Evolutionary conservation across 2,888 invertebrate genomes (phyloP).

Genomic region (Napeogenes inachia): DNA sequence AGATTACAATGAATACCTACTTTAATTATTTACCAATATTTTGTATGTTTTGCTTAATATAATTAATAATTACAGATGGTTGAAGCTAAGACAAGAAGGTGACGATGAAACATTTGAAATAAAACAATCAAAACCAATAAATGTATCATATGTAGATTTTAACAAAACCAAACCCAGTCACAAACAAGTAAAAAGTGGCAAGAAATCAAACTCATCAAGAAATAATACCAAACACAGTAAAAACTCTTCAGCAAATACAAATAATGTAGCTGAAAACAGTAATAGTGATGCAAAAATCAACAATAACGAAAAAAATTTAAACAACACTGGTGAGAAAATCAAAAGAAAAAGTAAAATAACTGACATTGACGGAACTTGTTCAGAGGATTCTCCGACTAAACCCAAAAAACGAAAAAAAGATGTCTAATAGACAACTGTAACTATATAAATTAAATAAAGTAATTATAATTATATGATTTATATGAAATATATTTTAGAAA

Average conservation of each 20-base stretch:
- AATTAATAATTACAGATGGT: slow-evolving; percentile 40
- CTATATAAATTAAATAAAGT: neutral
- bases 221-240: too few relatives aligned
- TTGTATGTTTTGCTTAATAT: neutral
- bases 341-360: slow-evolving; percentile 47
- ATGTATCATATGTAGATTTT: slow-evolving; percentile 63
- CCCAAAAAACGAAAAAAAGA: slow-evolving; percentile 57
- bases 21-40: neutral
- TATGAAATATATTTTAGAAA: slow-evolving; percentile 10
- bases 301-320: slow-evolving; percentile 38
- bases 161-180: slow-evolving; percentile 63
- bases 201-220: slow-evolving; percentile 30
- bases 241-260: slow-evolving; percentile 36
- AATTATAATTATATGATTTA: slow-evolving; percentile 5
- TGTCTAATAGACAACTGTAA: slow-evolving; percentile 18
- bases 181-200: slow-evolving; percentile 47
- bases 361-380: slow-evolving; percentile 43
- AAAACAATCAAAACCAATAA: slow-evolving; percentile 41
- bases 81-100: slow-evolving; percentile 48
- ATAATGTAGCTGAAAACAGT: slow-evolving; percentile 34
- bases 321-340: slow-evolving; percentile 38
- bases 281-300: slow-evolving; percentile 33
- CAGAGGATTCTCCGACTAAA: slow-evolving; percentile 41
- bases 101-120: slow-evolving; percentile 48
- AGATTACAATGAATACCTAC: slow-evolving; percentile 4